A percentile compares a stretch with the other conserved stretches of the same genome.
Conservation (phyloP, 2,888 invertebrate genomes). For the Drosophila tripunctata region DNA sequence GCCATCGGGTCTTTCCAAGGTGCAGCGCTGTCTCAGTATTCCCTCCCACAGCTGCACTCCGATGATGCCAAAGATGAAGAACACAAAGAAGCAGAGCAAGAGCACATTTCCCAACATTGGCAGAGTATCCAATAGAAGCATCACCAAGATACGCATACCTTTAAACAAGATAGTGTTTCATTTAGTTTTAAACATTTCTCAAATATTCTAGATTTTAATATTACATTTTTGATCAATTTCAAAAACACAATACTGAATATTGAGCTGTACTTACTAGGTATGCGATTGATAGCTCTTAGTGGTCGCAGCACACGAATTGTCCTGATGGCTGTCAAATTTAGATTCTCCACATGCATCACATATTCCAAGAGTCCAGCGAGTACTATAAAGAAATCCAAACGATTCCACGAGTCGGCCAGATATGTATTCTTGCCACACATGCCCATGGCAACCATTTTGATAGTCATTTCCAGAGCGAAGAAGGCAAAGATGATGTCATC, state of each 20-base stretch:
- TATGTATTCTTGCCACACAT: conserved; percentile 97
- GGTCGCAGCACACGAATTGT: conserved; percentile 99
- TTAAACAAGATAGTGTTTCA: neutral
- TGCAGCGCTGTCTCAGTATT: conserved; percentile 96
- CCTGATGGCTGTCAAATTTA: conserved; percentile 98
- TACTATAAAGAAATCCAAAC: conserved; percentile 99
- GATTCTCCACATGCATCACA: conserved; percentile 96
- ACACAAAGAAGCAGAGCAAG: conserved; percentile 99
- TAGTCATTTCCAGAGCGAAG: conserved; percentile 98
- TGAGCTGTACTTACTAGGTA: conserved; percentile 95
- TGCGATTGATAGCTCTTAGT: conserved; percentile 98
- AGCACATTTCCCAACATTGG: conserved; percentile 99
- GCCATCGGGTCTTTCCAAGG: conserved; percentile 89
- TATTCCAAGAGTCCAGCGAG: conserved; percentile 96
- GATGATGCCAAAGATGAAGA: conserved; percentile 99
- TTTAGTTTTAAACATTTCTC: too few relatives aligned
- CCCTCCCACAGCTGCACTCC: conserved; percentile 99
- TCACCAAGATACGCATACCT: conserved; percentile 99
- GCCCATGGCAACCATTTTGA: conserved; percentile 99
- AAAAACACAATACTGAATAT: too few relatives aligned
- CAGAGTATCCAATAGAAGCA: conserved; percentile 98
- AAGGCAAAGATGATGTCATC: conserved; percentile 99
- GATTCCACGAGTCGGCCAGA: conserved; percentile 99
- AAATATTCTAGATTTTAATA: too few relatives aligned
- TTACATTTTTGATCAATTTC: too few relatives aligned